Percentiles rank a stretch among this genome's conserved stretches.
Conservation (phyloP, 64 coral and sea anemone species). For the Exaiptasia diaphana region DNA sequence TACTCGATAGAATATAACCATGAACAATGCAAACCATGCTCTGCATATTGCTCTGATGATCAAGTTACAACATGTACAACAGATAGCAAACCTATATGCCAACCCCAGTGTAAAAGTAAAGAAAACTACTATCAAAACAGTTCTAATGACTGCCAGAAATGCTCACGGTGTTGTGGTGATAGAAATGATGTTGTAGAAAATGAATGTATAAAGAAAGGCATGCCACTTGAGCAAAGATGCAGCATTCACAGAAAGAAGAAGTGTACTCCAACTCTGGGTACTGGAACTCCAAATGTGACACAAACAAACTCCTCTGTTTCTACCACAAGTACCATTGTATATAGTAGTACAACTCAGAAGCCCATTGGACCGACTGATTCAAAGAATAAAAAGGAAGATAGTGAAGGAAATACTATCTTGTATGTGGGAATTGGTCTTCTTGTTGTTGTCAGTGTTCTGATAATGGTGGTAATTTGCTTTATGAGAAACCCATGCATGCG, state of each 20-base stretch:
- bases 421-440: no score
- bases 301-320: no score
- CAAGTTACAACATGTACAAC: background rate
- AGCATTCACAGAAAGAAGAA: background rate
- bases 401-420: no score
- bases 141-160: constrained; percentile 5
- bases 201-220: constrained; percentile 3
- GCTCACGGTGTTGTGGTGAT: constrained; percentile 31
- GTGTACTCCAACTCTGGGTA: background rate
- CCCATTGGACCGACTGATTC: no score
- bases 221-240: constrained; percentile 30
- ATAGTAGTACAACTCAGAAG: no score
- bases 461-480: no score
- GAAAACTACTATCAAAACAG: constrained; percentile 5
- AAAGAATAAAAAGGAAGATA: no score
- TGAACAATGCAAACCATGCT: constrained; percentile 4
- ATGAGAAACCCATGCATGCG: no score
- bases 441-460: no score
- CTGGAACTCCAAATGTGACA: no score
- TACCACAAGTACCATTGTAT: no score
- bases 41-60: background rate
- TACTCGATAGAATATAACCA: background rate
- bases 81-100: background rate
- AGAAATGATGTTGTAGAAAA: background rate
- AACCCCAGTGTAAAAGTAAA: background rate